Evolutionary conservation across 2,113 vertebrate species (phyloP).

Genomic region (Cavia porcellus): DNA sequence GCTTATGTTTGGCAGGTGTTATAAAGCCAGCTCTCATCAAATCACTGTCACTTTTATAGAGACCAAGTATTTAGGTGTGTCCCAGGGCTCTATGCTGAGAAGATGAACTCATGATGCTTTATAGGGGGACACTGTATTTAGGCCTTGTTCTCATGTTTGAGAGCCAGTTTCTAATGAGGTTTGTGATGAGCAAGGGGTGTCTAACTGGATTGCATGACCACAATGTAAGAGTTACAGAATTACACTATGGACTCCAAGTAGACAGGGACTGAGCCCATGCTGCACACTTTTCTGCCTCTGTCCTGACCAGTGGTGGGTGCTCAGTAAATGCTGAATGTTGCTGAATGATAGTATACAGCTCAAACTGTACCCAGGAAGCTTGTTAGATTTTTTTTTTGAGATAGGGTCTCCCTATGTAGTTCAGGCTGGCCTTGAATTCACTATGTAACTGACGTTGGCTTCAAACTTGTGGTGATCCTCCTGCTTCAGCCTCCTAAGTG

Average conservation of each 20-base stretch:
- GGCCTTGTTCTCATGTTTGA: slow-evolving; percentile 38
- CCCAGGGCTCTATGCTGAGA: not conserved
- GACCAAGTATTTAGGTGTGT: not conserved
- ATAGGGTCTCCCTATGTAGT: not conserved
- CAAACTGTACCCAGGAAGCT: not conserved
- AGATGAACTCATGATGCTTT: not conserved
- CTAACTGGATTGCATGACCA: slow-evolving; percentile 8
- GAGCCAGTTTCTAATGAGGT: slow-evolving; percentile 52
- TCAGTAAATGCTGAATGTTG: slow-evolving; percentile 49
- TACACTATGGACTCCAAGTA: slow-evolving; percentile 25
- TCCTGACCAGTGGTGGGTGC: slow-evolving; percentile 1
- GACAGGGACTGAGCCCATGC: not conserved
- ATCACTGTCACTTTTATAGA: slow-evolving; percentile 14
- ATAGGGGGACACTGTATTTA: not conserved
- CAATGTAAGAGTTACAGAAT: not conserved
- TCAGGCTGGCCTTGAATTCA: not conserved
- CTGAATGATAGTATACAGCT: not conserved
- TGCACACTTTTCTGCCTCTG: not conserved
- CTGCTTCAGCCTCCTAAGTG: not conserved
- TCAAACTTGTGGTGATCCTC: not conserved
- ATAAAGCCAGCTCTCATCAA: not conserved
- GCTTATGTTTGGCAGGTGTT: not conserved
- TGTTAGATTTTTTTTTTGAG: not conserved
- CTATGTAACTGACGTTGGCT: not conserved
- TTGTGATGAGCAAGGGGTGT: not conserved